phyloP scores from a whole-genome alignment of 2,888 invertebrate species.

The Gymnocheta viridis region DNA sequence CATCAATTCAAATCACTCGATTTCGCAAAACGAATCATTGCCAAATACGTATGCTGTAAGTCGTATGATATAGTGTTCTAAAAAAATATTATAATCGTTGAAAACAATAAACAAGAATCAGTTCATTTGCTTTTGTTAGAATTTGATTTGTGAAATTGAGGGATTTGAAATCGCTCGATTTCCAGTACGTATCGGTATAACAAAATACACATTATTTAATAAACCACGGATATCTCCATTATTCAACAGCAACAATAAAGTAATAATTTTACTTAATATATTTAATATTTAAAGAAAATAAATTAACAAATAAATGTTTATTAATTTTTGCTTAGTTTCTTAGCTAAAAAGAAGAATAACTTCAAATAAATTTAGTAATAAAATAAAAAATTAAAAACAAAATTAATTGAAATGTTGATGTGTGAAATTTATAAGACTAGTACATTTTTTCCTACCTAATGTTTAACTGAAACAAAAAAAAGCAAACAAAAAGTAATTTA shows the following conservation, averaged over 20 bases:
- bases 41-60: no score
- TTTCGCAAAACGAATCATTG: no score
- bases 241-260: background rate
- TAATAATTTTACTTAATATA: background rate
- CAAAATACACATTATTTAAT: background rate
- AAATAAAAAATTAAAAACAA: conserved; percentile 57
- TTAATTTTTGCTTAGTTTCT: conserved; percentile 49
- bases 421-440: conserved; percentile 81
- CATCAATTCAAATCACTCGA: no score
- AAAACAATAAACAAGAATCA: no score
- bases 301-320: conserved; percentile 19
- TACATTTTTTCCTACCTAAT: conserved; percentile 79
- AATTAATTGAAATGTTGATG: conserved; percentile 76
- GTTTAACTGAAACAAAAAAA: conserved; percentile 61
- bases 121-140: no score
- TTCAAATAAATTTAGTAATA: conserved; percentile 54
- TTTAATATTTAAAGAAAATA: background rate
- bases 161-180: no score
- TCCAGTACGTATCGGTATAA: no score
- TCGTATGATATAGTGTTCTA: no score
- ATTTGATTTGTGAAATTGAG: no score
- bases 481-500: conserved; percentile 33
- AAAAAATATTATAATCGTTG: no score
- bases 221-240: background rate
- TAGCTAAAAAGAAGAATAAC: background rate